These are phyloP conservation scores for Hystrix cristata DNA, from an alignment of 2,113 vertebrate species.

Conservation along the genomic window DNA sequence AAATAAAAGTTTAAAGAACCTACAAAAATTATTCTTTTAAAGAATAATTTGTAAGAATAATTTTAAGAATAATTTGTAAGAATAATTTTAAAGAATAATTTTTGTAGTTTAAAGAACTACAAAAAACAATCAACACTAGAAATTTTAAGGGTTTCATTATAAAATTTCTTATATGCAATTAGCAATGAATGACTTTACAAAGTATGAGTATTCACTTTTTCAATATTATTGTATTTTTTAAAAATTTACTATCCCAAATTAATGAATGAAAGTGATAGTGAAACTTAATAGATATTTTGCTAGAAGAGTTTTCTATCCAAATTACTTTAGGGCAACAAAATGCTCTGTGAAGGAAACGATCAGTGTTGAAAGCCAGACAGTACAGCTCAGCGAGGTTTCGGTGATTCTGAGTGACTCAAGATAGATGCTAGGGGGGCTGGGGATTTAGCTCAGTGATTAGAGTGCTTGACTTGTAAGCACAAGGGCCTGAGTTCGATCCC, in stretches of 20 bases:
- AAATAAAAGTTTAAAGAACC: background rate
- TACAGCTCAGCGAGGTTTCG: slow-evolving; percentile 5
- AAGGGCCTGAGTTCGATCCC: too few species aligned
- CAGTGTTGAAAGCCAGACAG: slow-evolving; percentile 61
- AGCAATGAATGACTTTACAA: background rate
- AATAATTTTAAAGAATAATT: too few species aligned
- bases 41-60: too few species aligned
- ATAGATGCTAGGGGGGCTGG: slow-evolving; percentile 69
- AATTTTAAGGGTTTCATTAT: background rate
- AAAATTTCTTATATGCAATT: background rate
- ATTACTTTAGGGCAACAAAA: slow-evolving; percentile 54
- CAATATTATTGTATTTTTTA: background rate
- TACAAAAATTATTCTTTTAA: background rate
- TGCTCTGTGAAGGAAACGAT: background rate
- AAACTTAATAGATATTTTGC: slow-evolving; percentile 52
- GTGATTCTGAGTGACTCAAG: slow-evolving; percentile 71
- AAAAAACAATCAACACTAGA: background rate
- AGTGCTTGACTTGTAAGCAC: too few species aligned
- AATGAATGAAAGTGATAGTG: slow-evolving; percentile 51
- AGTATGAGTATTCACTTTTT: background rate
- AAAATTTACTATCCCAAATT: background rate
- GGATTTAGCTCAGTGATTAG: too few species aligned
- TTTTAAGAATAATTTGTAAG: too few species aligned
- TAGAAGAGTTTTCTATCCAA: slow-evolving; percentile 27
- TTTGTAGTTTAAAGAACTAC: too few species aligned